Conservation (phyloP, 2,888 invertebrate genomes). For the Homarus gammarus region DNA sequence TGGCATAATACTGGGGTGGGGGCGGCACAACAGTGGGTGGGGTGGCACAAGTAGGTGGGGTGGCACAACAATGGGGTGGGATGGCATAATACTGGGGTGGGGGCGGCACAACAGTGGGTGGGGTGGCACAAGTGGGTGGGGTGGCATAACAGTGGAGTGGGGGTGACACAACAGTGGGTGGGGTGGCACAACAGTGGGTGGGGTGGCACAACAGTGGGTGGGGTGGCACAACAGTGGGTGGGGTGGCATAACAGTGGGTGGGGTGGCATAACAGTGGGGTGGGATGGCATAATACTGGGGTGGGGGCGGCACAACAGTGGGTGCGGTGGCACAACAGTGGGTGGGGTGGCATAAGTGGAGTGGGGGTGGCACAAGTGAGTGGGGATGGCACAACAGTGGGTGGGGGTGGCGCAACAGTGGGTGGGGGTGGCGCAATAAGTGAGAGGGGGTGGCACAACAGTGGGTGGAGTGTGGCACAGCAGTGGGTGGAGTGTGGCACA, state of each 20-base stretch:
- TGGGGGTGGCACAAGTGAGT: not conserved
- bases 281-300: too few relatives aligned
- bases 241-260: too few relatives aligned
- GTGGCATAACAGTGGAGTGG: too few relatives aligned
- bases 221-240: not conserved
- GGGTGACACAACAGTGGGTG: too few relatives aligned
- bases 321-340: not conserved
- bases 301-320: too few relatives aligned
- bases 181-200: too few relatives aligned
- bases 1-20: too few relatives aligned
- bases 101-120: too few relatives aligned
- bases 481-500: not conserved
- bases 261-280: not conserved
- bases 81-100: too few relatives aligned
- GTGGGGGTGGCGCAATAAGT: not conserved
- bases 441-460: not conserved
- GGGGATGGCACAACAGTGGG: not conserved
- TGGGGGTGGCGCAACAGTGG: not conserved
- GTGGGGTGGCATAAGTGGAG: too few relatives aligned
- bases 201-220: not conserved
- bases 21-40: too few relatives aligned
- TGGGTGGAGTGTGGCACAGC: not conserved
- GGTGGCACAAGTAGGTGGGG: too few relatives aligned
- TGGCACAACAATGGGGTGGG: not conserved
- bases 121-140: not conserved